Evolutionary conservation across 2,888 invertebrate genomes (phyloP).

Genomic region (Exephanes ischioxanthus): DNA sequence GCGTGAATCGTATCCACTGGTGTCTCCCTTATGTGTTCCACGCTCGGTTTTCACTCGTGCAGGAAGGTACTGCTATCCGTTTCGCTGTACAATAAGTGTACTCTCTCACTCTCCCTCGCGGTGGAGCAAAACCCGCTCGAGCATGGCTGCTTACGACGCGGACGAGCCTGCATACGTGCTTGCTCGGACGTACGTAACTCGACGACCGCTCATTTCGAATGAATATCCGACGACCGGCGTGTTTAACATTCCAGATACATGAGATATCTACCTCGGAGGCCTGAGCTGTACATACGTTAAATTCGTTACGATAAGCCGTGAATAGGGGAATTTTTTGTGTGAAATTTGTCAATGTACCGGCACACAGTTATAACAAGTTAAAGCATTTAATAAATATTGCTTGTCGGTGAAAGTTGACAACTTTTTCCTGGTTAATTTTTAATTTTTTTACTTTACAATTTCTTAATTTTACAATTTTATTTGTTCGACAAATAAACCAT

Average conservation of each 20-base stretch:
- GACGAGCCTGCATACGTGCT: conserved; percentile 13
- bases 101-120: neutral
- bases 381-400: neutral
- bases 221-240: neutral
- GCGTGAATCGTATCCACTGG: conserved; percentile 28
- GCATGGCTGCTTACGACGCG: conserved; percentile 40
- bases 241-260: neutral
- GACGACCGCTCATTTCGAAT: conserved; percentile 16
- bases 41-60: conserved; percentile 10
- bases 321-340: neutral
- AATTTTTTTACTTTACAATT: too few relatives aligned
- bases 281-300: neutral
- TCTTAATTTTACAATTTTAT: too few relatives aligned
- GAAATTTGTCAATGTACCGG: too few relatives aligned
- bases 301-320: neutral
- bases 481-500: neutral
- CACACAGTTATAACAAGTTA: neutral
- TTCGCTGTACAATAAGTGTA: conserved; percentile 23
- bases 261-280: neutral
- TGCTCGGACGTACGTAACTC: conserved; percentile 39
- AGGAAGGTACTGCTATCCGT: neutral
- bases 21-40: neutral
- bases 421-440: neutral
- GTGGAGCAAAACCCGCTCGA: conserved; percentile 21
- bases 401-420: neutral